Percentiles rank a stretch among this genome's conserved stretches.
Conservation (phyloP, 2,113 vertebrate species). For the Capreolus pygargus region DNA sequence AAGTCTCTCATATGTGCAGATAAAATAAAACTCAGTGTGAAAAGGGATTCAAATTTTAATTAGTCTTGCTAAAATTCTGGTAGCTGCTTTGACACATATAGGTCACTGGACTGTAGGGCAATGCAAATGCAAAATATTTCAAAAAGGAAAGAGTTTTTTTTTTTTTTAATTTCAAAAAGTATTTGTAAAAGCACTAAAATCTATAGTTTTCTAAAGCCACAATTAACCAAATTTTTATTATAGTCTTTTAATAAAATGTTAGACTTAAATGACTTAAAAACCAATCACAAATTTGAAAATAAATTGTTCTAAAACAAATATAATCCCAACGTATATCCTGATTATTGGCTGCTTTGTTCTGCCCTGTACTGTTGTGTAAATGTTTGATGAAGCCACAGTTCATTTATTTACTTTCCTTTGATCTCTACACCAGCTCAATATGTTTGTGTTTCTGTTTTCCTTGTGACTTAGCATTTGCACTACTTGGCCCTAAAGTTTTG, state of each 20-base stretch:
- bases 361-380: constrained; percentile 63
- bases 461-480: not conserved
- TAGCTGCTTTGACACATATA: not conserved
- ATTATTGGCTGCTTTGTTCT: constrained; percentile 48
- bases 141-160: not conserved
- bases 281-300: constrained; percentile 1
- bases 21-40: not conserved
- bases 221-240: not conserved
- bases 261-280: constrained; percentile 41
- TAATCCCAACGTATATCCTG: constrained; percentile 25
- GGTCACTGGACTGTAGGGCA: not conserved
- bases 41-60: not conserved
- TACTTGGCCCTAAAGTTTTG: constrained; percentile 49
- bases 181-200: not conserved
- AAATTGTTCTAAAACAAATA: constrained; percentile 26
- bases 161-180: not conserved
- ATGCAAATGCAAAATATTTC: not conserved
- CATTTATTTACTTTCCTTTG: constrained; percentile 51
- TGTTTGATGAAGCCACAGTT: constrained; percentile 69
- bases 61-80: not conserved
- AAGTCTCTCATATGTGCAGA: not conserved
- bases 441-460: constrained; percentile 49
- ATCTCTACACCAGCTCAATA: not conserved
- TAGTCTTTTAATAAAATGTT: constrained; percentile 33
- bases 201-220: not conserved